phyloP scores from a whole-genome alignment of 1,140 invertebrate genomes.

The Acromyrmex heyeri region DNA sequence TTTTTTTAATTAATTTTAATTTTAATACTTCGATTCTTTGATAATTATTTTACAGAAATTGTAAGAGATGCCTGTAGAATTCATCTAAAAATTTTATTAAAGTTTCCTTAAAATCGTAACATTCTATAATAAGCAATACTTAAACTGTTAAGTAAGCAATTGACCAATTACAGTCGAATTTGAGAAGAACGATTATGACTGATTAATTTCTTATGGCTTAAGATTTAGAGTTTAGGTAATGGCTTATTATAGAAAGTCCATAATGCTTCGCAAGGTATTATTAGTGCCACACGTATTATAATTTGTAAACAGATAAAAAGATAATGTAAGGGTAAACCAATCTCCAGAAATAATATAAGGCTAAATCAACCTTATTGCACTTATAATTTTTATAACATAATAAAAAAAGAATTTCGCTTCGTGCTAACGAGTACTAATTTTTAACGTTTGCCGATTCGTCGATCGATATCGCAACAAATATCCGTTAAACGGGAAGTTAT shows the following conservation, averaged over 20 bases:
- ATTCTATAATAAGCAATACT: no score
- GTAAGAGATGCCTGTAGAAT: not conserved
- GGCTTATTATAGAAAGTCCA: not conserved
- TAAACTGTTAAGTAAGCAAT: no score
- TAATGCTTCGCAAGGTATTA: not conserved
- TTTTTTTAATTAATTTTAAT: not conserved
- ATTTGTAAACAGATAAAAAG: not conserved
- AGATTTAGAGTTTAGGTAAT: no score
- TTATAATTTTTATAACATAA: not conserved
- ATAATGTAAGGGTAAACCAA: not conserved
- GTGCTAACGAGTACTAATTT: not conserved
- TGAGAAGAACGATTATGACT: no score
- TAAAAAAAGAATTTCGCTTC: slow-evolving; percentile 8
- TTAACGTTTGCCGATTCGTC: slow-evolving; percentile 12
- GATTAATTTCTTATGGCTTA: no score
- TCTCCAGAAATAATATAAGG: not conserved
- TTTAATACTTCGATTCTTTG: not conserved
- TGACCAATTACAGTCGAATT: no score
- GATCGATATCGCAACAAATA: slow-evolving; percentile 3
- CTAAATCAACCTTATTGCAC: not conserved
- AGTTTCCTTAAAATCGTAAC: not conserved
- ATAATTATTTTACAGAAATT: not conserved
- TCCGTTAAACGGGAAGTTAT: slow-evolving; percentile 4
- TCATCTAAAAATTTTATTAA: not conserved
- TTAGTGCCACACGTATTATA: not conserved